These are phyloP conservation scores for Ammodytes dubius DNA, from an alignment of 2,113 vertebrate species.

Conservation along the genomic window DNA sequence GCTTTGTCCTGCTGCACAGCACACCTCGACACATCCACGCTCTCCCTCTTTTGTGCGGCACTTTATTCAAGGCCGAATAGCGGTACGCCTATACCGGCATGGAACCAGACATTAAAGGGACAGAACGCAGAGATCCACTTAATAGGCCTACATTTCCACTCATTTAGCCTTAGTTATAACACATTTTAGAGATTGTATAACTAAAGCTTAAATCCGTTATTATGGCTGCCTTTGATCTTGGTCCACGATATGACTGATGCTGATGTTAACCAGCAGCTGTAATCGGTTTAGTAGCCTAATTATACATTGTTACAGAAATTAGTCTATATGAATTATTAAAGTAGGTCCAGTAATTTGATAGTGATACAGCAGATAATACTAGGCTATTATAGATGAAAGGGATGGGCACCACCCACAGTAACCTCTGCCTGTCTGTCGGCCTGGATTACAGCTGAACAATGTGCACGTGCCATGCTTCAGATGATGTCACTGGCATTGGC, in stretches of 20 bases:
- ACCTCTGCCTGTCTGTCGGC: not conserved
- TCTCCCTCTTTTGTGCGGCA: slow-evolving; percentile 47
- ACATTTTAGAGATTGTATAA: not conserved
- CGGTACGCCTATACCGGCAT: not conserved
- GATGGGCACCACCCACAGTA: slow-evolving; percentile 40
- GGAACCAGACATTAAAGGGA: not conserved
- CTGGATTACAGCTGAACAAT: not conserved
- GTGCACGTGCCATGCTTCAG: not conserved
- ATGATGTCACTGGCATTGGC: slow-evolving; percentile 37
- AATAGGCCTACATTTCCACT: too few species aligned
- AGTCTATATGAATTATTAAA: not conserved
- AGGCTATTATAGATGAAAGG: not conserved
- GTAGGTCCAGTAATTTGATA: not conserved
- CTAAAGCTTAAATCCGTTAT: not conserved
- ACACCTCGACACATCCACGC: slow-evolving; percentile 1
- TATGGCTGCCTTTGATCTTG: not conserved
- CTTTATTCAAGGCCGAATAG: slow-evolving; percentile 17
- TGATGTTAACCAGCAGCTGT: not conserved
- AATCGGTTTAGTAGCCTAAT: not conserved
- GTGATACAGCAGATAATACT: not conserved
- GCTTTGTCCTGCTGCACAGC: slow-evolving; percentile 35
- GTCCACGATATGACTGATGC: not conserved
- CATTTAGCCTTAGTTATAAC: not conserved
- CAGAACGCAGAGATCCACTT: not conserved
- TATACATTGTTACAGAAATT: not conserved